phyloP scores from a whole-genome alignment of 2,888 invertebrate genomes.

The Hypomecis atomaria region DNA sequence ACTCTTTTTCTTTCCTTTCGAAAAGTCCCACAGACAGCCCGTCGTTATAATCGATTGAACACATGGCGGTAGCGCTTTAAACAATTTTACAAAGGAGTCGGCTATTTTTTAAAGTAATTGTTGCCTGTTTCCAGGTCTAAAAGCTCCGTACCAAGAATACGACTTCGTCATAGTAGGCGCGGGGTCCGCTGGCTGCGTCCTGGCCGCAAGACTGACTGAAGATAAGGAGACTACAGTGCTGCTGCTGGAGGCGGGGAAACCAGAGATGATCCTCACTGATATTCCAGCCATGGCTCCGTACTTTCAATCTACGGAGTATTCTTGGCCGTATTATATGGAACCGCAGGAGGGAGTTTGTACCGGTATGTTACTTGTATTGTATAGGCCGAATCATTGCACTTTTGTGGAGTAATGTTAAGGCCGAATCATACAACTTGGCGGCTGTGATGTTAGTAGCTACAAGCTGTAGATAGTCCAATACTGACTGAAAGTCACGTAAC shows the following conservation, averaged over 20 bases:
- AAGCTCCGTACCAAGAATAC: constrained; percentile 71
- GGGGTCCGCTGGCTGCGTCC: constrained; percentile 83
- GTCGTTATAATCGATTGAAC: too few relatives aligned
- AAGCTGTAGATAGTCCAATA: too few relatives aligned
- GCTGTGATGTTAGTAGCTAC: too few relatives aligned
- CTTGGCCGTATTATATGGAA: constrained; percentile 89
- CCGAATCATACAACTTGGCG: too few relatives aligned
- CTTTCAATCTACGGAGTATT: constrained; percentile 86
- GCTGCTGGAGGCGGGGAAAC: constrained; percentile 68
- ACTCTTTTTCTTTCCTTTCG: too few relatives aligned
- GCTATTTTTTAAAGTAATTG: neutral
- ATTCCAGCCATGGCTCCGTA: constrained; percentile 83
- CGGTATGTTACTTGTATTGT: constrained; percentile 57
- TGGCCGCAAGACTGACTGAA: constrained; percentile 80
- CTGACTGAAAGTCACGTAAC: too few relatives aligned
- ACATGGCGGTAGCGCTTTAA: too few relatives aligned
- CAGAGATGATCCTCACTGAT: constrained; percentile 81
- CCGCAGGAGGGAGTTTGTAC: constrained; percentile 86
- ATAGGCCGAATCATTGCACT: too few relatives aligned
- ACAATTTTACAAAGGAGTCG: too few relatives aligned
- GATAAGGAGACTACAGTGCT: constrained; percentile 70
- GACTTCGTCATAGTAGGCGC: constrained; percentile 84
- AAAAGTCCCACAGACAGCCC: too few relatives aligned
- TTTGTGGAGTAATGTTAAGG: too few relatives aligned
- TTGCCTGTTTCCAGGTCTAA: constrained; percentile 50